Conservation (phyloP, 2,113 vertebrate genomes). For the Thunnus maccoyii region DNA sequence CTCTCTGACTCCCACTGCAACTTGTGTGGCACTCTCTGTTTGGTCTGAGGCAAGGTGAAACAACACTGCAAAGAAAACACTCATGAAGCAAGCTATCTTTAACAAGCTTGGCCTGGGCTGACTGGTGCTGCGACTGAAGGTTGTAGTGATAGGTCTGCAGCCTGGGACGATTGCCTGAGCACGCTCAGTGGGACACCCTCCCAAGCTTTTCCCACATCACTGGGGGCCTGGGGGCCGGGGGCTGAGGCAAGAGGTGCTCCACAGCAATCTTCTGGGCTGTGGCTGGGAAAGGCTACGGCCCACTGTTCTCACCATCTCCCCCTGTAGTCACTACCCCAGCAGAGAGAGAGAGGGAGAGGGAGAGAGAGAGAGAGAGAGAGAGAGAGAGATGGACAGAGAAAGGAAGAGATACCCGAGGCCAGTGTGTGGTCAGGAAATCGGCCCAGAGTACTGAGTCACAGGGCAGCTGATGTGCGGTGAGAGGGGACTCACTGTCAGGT, state of each 20-base stretch:
- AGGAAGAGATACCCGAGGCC: conserved; percentile 32
- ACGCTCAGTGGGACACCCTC: conserved; percentile 76
- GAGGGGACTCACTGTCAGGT: conserved; percentile 29
- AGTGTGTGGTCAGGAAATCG: conserved; percentile 59
- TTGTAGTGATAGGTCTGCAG: conserved; percentile 53
- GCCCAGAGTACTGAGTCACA: conserved; percentile 42
- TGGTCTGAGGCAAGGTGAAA: conserved; percentile 69
- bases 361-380: conserved; percentile 16
- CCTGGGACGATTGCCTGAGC: conserved; percentile 49
- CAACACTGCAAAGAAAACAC: conserved; percentile 66
- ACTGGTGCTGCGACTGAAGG: conserved; percentile 30
- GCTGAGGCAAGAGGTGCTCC: conserved; percentile 74
- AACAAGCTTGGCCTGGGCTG: conserved; percentile 45
- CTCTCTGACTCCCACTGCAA: conserved; percentile 51
- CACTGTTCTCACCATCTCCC: conserved; percentile 85
- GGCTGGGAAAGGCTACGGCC: conserved; percentile 85
- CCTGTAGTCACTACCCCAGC: conserved; percentile 59
- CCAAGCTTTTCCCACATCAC: conserved; percentile 85
- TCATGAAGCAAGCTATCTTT: conserved; percentile 50
- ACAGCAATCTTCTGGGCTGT: conserved; percentile 80
- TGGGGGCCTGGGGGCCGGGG: conserved; percentile 52
- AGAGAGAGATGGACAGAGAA: conserved; percentile 17
- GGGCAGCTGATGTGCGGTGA: conserved; percentile 33
- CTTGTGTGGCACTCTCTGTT: conserved; percentile 74
- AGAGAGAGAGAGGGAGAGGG: conserved; percentile 40